These are phyloP conservation scores for Andricus quercusramuli DNA, from an alignment of 2,888 invertebrate genomes.

Conservation along the genomic window DNA sequence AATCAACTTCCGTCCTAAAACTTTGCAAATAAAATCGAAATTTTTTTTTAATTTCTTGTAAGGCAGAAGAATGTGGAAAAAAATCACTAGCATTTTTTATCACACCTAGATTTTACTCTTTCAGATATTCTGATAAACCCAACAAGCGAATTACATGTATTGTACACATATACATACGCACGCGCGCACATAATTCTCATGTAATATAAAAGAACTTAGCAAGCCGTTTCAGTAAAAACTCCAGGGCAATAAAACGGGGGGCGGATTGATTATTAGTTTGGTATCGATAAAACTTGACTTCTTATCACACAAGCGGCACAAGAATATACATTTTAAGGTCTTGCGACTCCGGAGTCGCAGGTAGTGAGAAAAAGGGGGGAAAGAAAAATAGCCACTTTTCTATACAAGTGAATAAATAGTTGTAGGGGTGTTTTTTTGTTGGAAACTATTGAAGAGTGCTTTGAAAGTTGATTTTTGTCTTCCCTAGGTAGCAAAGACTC, in stretches of 20 bases:
- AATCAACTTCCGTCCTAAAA: no score
- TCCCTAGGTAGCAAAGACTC: not conserved
- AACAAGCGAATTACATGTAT: no score
- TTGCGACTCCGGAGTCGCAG: not conserved
- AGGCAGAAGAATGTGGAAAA: no score
- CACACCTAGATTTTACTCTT: no score
- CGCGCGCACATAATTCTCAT: not conserved
- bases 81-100: no score
- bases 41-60: no score
- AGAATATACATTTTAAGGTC: not conserved
- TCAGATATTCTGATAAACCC: no score
- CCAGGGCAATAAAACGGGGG: not conserved
- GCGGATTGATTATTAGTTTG: not conserved
- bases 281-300: not conserved
- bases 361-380: not conserved
- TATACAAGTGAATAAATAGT: not conserved
- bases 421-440: not conserved
- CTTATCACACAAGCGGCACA: not conserved
- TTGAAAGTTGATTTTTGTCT: not conserved
- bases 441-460: not conserved
- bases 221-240: not conserved
- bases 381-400: not conserved
- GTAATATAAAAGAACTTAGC: not conserved
- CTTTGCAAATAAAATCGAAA: no score
- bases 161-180: not conserved